These are phyloP conservation scores for Metopolophium dirhodum DNA, from an alignment of 1,140 invertebrate species.

Conservation along the genomic window DNA sequence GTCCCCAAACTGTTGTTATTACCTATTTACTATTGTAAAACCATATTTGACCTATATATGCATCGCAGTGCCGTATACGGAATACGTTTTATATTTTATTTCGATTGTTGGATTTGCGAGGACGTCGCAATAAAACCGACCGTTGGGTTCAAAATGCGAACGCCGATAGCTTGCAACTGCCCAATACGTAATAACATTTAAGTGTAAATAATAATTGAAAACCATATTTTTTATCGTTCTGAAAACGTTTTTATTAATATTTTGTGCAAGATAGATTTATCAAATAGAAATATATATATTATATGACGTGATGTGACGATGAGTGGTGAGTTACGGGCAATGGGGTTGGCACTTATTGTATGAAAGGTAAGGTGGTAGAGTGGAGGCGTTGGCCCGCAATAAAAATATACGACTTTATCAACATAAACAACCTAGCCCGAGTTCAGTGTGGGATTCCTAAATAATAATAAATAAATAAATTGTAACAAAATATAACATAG, in stretches of 20 bases:
- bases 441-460: not conserved
- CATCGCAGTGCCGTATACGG: too few species aligned
- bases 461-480: constrained; percentile 8
- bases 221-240: not conserved
- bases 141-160: not conserved
- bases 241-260: constrained; percentile 9
- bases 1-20: not conserved
- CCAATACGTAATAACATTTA: not conserved
- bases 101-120: not conserved
- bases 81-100: not conserved
- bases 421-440: not conserved
- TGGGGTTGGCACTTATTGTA: not conserved
- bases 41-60: not conserved
- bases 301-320: not conserved
- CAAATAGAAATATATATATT: constrained; percentile 8
- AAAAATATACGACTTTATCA: not conserved
- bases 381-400: not conserved
- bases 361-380: not conserved
- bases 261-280: not conserved
- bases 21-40: not conserved
- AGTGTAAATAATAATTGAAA: not conserved
- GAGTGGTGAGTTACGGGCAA: not conserved
- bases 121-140: not conserved
- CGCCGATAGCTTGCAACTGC: not conserved
- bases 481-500: not conserved